Base-by-base conservation (phyloP, 2,797 vertebrate genomes). In the Choloepus didactylus region DNA sequence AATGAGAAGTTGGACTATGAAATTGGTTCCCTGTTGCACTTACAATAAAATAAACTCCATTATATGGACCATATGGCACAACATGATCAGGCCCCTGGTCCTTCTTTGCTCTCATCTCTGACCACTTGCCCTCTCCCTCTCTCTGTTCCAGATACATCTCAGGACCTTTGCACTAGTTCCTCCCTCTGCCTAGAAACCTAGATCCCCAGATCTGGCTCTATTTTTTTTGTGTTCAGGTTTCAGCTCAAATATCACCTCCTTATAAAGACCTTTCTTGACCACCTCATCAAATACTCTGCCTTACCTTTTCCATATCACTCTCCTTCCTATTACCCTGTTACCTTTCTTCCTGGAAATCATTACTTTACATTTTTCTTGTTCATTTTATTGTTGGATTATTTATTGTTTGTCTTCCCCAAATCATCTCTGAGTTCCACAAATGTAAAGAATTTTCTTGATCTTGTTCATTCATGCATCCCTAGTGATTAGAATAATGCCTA, bases 381-480 rank as follows among this genome's bases (percentile, higher is more conserved):
- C 77, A 81, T 35, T 84, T 89, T 92, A 88, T 60, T 46, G 44
- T 75, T 92, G 80, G 41, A 38, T 70, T 91, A 75, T 54, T 89
- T 88, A 46, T 83, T 84, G 35, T 67, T 60, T 79, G 21, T 76
- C 41, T 83, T 87, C 14, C n/a, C 15, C 73, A 38, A 90, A 10
- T 60, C 35, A 77, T 51, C 35, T 93, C 66, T 77, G 66, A 91
- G 10, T n/a, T 69, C 49, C 41, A 83, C 35, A 67, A 73, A 72
- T 91, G 25, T 62, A 72, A n/a, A 14, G 11, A 94, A 77, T 75
- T 25, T 66, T 92, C 15, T 51, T 70, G 51, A 77, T 80, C 35
- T 86, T 84, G 8, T 62, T 95, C 19, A 89, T 75, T 93, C 80
- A 19, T 93, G 8, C 35, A 81, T 84, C 41, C 21, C 7, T 64